These are phyloP conservation scores for Elgonia sp. DNA, from an alignment of 2,888 invertebrate genomes.

Conservation along the genomic window DNA sequence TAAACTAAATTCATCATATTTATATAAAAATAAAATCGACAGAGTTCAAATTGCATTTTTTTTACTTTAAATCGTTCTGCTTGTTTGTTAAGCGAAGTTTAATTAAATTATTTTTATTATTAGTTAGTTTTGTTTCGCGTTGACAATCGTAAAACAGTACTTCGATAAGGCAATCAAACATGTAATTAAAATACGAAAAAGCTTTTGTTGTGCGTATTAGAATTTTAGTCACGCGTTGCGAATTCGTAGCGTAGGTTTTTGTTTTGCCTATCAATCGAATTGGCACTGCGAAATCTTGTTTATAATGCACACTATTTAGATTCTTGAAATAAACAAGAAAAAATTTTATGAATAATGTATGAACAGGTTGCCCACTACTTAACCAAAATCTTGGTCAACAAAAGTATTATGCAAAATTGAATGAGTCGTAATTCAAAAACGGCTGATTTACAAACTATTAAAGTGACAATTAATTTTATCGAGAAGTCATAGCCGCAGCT, in stretches of 20 bases:
- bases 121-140: not conserved
- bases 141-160: no score
- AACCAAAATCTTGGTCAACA: constrained; percentile 14
- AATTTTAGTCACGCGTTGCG: constrained; percentile 31
- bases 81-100: no score
- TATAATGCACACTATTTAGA: constrained; percentile 50
- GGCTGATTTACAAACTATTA: constrained; percentile 27
- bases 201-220: constrained; percentile 12
- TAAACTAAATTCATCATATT: no score
- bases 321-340: constrained; percentile 26
- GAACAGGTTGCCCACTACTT: constrained; percentile 5
- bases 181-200: constrained; percentile 8
- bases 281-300: constrained; percentile 30
- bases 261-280: constrained; percentile 35
- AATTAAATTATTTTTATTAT: not conserved
- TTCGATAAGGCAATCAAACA: not conserved
- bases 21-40: no score
- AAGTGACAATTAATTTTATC: constrained; percentile 35
- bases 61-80: no score
- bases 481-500: constrained; percentile 12
- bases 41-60: no score
- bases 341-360: constrained; percentile 43
- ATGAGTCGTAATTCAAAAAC: constrained; percentile 27
- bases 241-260: constrained; percentile 33
- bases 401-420: constrained; percentile 25